phyloP scores from a whole-genome alignment of 2,888 invertebrate species.

The Pollenia angustigena region DNA sequence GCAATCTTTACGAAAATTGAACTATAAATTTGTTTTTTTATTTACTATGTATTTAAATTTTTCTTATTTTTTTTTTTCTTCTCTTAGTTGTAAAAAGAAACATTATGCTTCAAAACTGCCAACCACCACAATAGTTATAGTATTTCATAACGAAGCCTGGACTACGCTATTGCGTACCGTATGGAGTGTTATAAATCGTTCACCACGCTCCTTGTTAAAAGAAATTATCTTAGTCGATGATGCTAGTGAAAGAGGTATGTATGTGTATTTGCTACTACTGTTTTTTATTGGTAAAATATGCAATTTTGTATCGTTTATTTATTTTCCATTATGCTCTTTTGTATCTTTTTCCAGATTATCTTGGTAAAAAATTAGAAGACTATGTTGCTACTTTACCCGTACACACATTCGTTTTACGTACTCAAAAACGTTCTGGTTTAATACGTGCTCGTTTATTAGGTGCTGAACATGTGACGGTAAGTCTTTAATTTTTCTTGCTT shows the following conservation, averaged over 20 bases:
- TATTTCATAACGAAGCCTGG: constrained; percentile 99
- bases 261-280: neutral
- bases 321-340: constrained; percentile 74
- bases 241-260: constrained; percentile 94
- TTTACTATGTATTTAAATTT: constrained; percentile 29
- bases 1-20: no score
- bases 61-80: constrained; percentile 57
- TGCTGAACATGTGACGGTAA: constrained; percentile 95
- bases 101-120: constrained; percentile 92
- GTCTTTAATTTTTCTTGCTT: constrained; percentile 80
- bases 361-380: constrained; percentile 94
- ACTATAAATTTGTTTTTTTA: constrained; percentile 4
- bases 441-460: constrained; percentile 97
- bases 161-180: constrained; percentile 97
- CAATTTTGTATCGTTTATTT: constrained; percentile 25
- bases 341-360: constrained; percentile 87
- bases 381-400: constrained; percentile 95
- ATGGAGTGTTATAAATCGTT: constrained; percentile 98
- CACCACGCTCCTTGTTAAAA: constrained; percentile 93
- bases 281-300: neutral
- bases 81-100: constrained; percentile 90
- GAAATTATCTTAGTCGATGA: constrained; percentile 99
- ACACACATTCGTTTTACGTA: constrained; percentile 93
- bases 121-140: constrained; percentile 97
- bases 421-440: constrained; percentile 96